A percentile compares a stretch with the other conserved stretches of the same genome.
Conservation (phyloP, 2,888 invertebrate genomes). For the Acrobasis suavella region DNA sequence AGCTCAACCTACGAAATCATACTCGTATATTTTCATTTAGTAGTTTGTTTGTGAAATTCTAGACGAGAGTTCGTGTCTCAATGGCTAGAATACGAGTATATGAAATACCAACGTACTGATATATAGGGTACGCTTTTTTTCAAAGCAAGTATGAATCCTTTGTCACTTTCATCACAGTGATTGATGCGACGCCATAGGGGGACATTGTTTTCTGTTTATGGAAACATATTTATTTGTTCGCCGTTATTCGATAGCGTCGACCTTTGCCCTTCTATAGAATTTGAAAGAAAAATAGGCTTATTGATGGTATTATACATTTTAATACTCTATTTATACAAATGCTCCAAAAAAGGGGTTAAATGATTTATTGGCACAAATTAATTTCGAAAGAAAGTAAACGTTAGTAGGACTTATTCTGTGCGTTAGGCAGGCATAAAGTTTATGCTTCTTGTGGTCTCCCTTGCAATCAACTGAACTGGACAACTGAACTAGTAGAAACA, state of each 20-base stretch:
- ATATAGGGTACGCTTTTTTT: not conserved
- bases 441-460: too few species aligned
- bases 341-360: too few species aligned
- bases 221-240: not conserved
- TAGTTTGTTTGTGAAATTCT: constrained; percentile 1
- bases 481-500: too few species aligned
- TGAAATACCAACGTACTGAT: not conserved
- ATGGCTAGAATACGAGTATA: not conserved
- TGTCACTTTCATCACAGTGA: constrained; percentile 7
- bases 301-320: not conserved
- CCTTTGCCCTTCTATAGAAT: not conserved
- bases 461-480: too few species aligned
- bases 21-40: not conserved
- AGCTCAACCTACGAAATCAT: not conserved
- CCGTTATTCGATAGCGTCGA: not conserved
- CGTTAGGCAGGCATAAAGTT: too few species aligned
- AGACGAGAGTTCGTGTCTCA: not conserved
- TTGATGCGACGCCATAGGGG: constrained; percentile 1
- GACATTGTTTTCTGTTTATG: not conserved
- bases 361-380: too few species aligned
- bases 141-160: constrained; percentile 9
- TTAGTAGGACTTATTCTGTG: too few species aligned
- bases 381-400: too few species aligned
- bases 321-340: too few species aligned
- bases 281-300: not conserved